Evolutionary conservation across 2,888 invertebrate genomes (phyloP).

Genomic region (Lymantria monacha): DNA sequence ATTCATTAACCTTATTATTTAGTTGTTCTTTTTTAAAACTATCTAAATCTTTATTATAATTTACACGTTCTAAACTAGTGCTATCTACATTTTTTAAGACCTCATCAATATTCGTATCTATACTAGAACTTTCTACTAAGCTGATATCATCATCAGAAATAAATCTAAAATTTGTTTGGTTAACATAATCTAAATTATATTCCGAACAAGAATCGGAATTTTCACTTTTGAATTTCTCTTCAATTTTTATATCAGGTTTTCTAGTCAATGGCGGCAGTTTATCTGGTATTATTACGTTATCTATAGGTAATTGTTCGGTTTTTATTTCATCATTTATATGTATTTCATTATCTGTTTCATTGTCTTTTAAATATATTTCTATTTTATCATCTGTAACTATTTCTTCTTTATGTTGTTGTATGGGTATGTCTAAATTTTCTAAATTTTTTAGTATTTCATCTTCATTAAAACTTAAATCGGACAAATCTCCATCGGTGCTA

Average conservation of each 20-base stretch:
- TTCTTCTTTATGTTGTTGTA: conserved; percentile 19
- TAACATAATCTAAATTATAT: conserved; percentile 25
- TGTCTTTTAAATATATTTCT: background rate
- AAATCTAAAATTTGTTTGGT: conserved; percentile 35
- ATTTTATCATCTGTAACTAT: background rate
- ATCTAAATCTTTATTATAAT: conserved; percentile 1
- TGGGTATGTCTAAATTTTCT: conserved; percentile 57
- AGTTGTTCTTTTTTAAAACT: conserved; percentile 4
- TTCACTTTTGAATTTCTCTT: background rate
- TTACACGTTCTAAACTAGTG: conserved; percentile 5
- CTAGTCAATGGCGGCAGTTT: conserved; percentile 4
- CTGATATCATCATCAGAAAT: conserved; percentile 24
- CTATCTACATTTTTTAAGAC: conserved; percentile 4
- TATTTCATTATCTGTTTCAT: background rate
- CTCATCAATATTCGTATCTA: conserved; percentile 2
- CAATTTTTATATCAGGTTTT: conserved; percentile 10
- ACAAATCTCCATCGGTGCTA: conserved; percentile 36
- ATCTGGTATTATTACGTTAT: conserved; percentile 8
- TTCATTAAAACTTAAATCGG: conserved; percentile 43
- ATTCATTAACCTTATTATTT: conserved; percentile 1
- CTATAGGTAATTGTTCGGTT: background rate
- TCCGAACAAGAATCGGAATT: conserved; percentile 5
- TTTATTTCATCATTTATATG: background rate
- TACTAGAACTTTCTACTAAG: background rate
- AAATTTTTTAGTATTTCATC: conserved; percentile 49